Conservation (phyloP, 2,888 invertebrate species). For the Pandemis cinnamomeana region DNA sequence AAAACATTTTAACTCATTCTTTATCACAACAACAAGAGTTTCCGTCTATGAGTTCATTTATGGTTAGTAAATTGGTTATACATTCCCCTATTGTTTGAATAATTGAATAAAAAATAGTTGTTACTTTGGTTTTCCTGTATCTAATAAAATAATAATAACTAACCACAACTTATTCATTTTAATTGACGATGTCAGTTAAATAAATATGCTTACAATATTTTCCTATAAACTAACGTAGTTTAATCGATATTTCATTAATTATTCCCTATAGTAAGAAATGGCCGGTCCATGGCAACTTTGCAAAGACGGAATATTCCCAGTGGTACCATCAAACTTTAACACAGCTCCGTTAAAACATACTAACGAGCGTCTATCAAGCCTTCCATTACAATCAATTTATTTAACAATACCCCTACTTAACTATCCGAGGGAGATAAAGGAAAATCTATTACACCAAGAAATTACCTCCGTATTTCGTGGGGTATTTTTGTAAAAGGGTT, state of each 20-base stretch:
- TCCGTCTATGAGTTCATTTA: too few relatives aligned
- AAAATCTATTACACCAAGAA: slow-evolving; percentile 25
- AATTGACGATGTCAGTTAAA: too few relatives aligned
- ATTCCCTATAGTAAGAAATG: background rate
- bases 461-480: slow-evolving; percentile 18
- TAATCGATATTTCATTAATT: slow-evolving; percentile 2
- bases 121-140: too few relatives aligned
- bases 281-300: background rate
- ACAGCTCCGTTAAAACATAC: background rate
- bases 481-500: slow-evolving; percentile 5
- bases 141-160: too few relatives aligned
- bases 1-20: too few relatives aligned
- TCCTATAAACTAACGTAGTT: background rate
- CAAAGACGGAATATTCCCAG: background rate
- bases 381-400: slow-evolving; percentile 25
- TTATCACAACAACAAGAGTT: too few relatives aligned
- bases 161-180: too few relatives aligned
- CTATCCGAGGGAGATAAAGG: slow-evolving; percentile 15
- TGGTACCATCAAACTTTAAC: slow-evolving; percentile 4
- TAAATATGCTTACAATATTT: background rate
- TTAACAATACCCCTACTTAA: slow-evolving; percentile 19
- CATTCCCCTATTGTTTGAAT: too few relatives aligned
- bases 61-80: too few relatives aligned
- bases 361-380: slow-evolving; percentile 6
- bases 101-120: too few relatives aligned